These are phyloP conservation scores for Himalopsyche anomala DNA, from an alignment of 2,888 invertebrate species.

Conservation along the genomic window DNA sequence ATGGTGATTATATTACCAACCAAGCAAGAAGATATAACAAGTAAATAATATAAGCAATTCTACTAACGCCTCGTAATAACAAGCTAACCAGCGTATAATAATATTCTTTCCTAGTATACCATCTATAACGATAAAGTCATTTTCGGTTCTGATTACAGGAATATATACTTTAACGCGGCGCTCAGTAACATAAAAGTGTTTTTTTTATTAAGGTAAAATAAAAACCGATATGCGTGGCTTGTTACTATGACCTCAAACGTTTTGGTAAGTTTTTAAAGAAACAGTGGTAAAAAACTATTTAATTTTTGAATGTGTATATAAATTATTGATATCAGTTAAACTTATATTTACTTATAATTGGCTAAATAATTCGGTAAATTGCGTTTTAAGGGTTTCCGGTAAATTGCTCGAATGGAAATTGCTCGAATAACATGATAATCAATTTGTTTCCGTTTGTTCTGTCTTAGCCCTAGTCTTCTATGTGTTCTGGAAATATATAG, in stretches of 20 bases:
- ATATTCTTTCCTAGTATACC: slow-evolving; percentile 11
- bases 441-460: no score
- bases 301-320: neutral
- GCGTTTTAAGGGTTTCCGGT: no score
- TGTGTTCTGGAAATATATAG: no score
- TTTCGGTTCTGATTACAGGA: slow-evolving; percentile 16
- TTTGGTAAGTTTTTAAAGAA: slow-evolving; percentile 31
- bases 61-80: neutral
- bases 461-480: no score
- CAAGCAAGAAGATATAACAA: no score
- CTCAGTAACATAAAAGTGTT: slow-evolving; percentile 34
- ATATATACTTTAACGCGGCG: slow-evolving; percentile 24
- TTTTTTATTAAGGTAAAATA: slow-evolving; percentile 44
- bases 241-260: slow-evolving; percentile 52
- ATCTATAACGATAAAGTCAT: slow-evolving; percentile 29
- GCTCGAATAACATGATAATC: no score
- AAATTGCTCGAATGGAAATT: no score
- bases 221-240: slow-evolving; percentile 50
- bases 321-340: no score
- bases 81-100: neutral
- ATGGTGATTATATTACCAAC: no score
- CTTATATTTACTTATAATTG: no score
- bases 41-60: no score
- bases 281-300: neutral
- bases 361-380: no score